Percentiles rank a stretch among this genome's conserved stretches.
Conservation (phyloP, 1,140 invertebrate species). For the Drosophila albomicans region DNA sequence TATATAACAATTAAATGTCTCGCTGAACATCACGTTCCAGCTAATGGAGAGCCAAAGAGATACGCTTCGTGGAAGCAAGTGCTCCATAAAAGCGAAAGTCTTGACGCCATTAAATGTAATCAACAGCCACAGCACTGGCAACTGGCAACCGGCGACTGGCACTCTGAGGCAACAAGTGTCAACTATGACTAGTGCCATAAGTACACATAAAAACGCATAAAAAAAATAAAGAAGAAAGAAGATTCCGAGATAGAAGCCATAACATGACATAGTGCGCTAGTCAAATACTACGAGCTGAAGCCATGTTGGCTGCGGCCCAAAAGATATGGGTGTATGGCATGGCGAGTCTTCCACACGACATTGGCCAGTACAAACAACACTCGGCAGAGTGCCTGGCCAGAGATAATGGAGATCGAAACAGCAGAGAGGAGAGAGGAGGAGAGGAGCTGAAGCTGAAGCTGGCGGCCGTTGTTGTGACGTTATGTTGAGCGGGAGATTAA, state of each 20-base stretch:
- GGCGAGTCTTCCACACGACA: conserved; percentile 11
- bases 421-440: not conserved
- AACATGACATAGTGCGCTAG: conserved; percentile 3
- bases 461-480: conserved; percentile 54
- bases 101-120: conserved; percentile 79
- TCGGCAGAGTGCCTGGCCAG: conserved; percentile 10
- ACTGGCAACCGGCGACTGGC: conserved; percentile 22
- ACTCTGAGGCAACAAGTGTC: conserved; percentile 67
- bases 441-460: not conserved
- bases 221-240: conserved; percentile 27
- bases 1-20: not conserved
- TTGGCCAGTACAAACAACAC: conserved; percentile 59
- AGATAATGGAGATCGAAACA: conserved; percentile 26
- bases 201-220: conserved; percentile 59
- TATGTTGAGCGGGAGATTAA: conserved; percentile 62
- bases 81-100: conserved; percentile 81
- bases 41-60: conserved; percentile 56
- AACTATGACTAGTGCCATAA: conserved; percentile 79
- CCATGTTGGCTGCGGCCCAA: not conserved
- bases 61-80: conserved; percentile 72
- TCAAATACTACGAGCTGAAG: conserved; percentile 20
- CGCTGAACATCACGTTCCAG: conserved; percentile 48
- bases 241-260: conserved; percentile 6
- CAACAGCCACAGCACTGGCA: conserved; percentile 39
- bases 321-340: conserved; percentile 17